These are phyloP conservation scores for Lasioglossum villosulum DNA, from an alignment of 2,888 invertebrate genomes.

Conservation along the genomic window DNA sequence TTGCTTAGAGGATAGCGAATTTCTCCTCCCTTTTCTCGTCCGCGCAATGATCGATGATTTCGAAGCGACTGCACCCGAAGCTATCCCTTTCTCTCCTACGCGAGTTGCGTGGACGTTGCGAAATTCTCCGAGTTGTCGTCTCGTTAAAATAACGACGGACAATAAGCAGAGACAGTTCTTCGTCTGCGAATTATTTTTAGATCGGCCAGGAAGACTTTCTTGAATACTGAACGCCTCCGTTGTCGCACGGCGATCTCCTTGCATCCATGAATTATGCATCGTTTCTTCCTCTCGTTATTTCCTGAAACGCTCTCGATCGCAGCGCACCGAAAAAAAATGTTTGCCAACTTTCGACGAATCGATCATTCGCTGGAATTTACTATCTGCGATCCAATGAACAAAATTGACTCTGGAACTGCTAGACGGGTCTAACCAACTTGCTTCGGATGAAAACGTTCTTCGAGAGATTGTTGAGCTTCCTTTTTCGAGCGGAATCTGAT, in stretches of 20 bases:
- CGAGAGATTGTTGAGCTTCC: no score
- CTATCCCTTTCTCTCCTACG: not conserved
- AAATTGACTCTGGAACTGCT: not conserved
- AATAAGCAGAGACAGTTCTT: slow-evolving; percentile 21
- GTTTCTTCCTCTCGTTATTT: slow-evolving; percentile 15
- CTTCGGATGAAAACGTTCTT: no score
- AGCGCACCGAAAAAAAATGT: not conserved
- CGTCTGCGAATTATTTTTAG: slow-evolving; percentile 44
- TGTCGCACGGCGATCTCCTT: not conserved
- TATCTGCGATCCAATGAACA: not conserved
- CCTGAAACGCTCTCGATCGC: not conserved
- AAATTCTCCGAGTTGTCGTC: slow-evolving; percentile 11
- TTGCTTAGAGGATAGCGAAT: not conserved
- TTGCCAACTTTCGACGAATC: not conserved
- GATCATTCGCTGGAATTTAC: not conserved
- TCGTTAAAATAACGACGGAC: slow-evolving; percentile 25
- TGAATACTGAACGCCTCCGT: not conserved
- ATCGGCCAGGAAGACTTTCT: slow-evolving; percentile 23
- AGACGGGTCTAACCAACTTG: no score
- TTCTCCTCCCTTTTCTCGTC: not conserved
- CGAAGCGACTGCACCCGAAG: no score
- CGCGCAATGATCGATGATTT: not conserved
- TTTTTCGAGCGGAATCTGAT: no score
- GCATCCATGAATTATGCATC: slow-evolving; percentile 17
- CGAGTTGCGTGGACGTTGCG: slow-evolving; percentile 13